Evolutionary conservation across 2,113 vertebrate species (phyloP), one percentile per base, ranked within the genome.

Genomic region (Xenopus borealis): DNA sequence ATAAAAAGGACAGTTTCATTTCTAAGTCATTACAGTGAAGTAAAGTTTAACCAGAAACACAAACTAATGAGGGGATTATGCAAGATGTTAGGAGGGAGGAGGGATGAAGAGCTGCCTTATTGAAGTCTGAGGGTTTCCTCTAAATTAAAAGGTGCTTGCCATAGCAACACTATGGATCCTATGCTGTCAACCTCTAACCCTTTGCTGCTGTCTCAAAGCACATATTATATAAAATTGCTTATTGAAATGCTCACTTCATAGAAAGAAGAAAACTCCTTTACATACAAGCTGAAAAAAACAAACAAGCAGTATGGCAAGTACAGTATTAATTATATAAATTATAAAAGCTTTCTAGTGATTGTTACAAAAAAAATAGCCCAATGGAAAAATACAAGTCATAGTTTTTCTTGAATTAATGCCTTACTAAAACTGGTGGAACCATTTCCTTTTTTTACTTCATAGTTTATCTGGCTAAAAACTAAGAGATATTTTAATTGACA

Each of bases 311-410:
- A 64, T 19, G 4, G 57, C 30, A 45, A 17, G 12, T 46, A 45
- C 55, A 14, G 13, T 73, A 66, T 44, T 73, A 66, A 67, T 75
- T 66, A 47, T 67, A 75, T 61, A 40, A 75, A 59, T 74, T 74
- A 66, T 30, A 47, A 23, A 67, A 33, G 9, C n/a, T 40, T 69
- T 57, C 33, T 23, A 57, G 23, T 63, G 7, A 47, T 18, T 23
- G 58, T 53, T 65, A 44, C 40, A 17, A n/a, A 27, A 58, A 18
- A 45, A 18, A 68, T 64, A 16, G 17, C 18, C 17, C 18, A 58
- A 69, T 44, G 27, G 23, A 23, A 11, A 50, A 50, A 58, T 65
- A 66, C 66, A 45, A 14, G 16, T 10, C 6, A 17, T 27, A 27
- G 23, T 47, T n/a, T 62, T 14, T 18, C 18, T n/a, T 7, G 18